phyloP scores from a whole-genome alignment of 2,888 invertebrate species.

The Atethmia centrago region DNA sequence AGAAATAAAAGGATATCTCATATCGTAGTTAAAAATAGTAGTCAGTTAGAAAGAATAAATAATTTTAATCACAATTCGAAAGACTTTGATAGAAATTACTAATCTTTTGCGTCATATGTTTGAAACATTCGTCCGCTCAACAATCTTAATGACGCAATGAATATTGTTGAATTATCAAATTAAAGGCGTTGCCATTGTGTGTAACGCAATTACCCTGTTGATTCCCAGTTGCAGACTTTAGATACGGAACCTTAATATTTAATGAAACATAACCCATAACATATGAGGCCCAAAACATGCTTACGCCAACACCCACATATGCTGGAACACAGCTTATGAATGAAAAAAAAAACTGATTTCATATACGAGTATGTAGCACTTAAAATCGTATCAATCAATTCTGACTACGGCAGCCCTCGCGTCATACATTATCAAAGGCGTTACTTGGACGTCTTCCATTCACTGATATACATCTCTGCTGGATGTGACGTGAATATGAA shows the following conservation, averaged over 20 bases:
- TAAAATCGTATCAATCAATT: slow-evolving; percentile 75
- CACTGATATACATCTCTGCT: slow-evolving; percentile 48
- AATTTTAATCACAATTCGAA: neutral
- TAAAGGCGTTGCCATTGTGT: neutral
- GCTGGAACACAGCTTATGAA: slow-evolving; percentile 50
- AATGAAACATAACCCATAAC: neutral
- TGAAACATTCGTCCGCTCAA: neutral
- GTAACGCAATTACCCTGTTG: neutral
- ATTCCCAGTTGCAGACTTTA: neutral
- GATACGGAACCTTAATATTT: neutral
- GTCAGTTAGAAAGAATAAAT: neutral
- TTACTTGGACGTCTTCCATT: slow-evolving; percentile 72
- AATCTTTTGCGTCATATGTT: neutral
- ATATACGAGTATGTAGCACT: slow-evolving; percentile 68
- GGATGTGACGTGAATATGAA: slow-evolving; percentile 35
- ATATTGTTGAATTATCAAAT: neutral
- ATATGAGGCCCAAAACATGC: slow-evolving; percentile 14
- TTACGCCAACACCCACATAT: slow-evolving; percentile 20
- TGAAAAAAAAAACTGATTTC: slow-evolving; percentile 62
- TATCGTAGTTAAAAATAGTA: neutral
- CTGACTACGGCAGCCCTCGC: slow-evolving; percentile 68
- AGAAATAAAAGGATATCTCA: neutral
- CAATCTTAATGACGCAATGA: neutral
- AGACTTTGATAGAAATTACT: neutral
- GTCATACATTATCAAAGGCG: slow-evolving; percentile 73